Evolutionary conservation across 2,113 vertebrate species (phyloP), one percentile per base, ranked within the genome.

Genomic region (Poecile atricapillus): DNA sequence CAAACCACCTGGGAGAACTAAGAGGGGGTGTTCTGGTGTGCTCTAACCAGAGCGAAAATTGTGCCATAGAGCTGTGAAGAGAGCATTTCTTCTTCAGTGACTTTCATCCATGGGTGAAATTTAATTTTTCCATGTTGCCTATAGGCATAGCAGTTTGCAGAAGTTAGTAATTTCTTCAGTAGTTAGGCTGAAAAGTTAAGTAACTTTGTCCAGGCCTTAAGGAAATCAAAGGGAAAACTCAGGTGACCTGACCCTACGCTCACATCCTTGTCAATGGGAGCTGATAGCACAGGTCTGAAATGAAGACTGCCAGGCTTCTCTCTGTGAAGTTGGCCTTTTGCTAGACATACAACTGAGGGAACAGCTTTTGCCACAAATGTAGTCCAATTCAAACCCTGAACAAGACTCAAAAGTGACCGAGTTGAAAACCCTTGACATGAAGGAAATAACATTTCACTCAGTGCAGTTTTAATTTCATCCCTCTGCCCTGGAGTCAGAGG

Each of bases 401-500:
- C 89, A 95, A 92, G 89, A 83, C 84, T 94, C 71, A 96, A 80
- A 96, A 91, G 78, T 91, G 93, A 88, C 87, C 1, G 19, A 90
- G 81, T 85, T 89, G 81, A 96, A 95, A 97, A 96, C 90, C 88
- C 83, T 93, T 94, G 95, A 96, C 93, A 95, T 91, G 82, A 94
- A 93, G 94, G 83, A 95, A 97, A 94, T 94, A 93, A 90, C 87
- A 89, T 91, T 96, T 95, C 70, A 76, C 47, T 96, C 15, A 8
- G 73, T 80, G 69, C 28, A 47, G 71, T 93, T 96, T 97, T 96
- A 80, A 95, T 97, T 96, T 96, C 87, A 90, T 94, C 85, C 59
- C 17, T 85, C 37, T 95, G 78, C 88, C 92, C 80, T 85, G 69
- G 79, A 96, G 91, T 77, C 94, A 94, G 75, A 96, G 91, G 78